These are phyloP conservation scores for Spodoptera frugiperda DNA, from an alignment of 1,140 invertebrate genomes.

Conservation along the genomic window DNA sequence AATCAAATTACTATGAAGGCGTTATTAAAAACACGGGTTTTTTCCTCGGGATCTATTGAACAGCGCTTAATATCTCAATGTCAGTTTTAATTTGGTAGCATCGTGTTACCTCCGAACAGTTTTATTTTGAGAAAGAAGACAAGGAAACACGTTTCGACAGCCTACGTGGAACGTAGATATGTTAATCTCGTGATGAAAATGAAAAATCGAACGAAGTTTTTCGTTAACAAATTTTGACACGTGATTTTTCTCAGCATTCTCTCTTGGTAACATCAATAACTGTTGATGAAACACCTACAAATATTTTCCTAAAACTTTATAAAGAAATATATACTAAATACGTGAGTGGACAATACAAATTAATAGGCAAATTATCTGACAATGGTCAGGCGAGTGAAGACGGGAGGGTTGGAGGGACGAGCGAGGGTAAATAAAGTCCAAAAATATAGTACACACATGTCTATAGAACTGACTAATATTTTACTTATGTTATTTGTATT, in stretches of 20 bases:
- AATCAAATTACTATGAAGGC: conserved; percentile 56
- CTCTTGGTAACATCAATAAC: background rate
- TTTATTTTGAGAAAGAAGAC: conserved; percentile 71
- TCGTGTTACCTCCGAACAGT: conserved; percentile 81
- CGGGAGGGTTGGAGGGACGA: conserved; percentile 30
- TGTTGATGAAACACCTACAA: background rate
- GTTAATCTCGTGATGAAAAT: conserved; percentile 59
- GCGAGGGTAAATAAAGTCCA: conserved; percentile 45
- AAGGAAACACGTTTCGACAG: conserved; percentile 78
- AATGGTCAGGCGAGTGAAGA: conserved; percentile 45
- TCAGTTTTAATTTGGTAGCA: conserved; percentile 83
- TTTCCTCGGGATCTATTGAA: conserved; percentile 65
- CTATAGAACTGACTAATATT: conserved; percentile 10
- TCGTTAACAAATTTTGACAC: background rate
- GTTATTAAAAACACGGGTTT: conserved; percentile 70
- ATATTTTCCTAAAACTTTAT: too few relatives aligned
- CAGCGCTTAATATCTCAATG: conserved; percentile 83
- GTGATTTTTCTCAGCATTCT: background rate
- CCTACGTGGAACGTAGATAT: conserved; percentile 60
- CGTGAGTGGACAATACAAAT: conserved; percentile 31
- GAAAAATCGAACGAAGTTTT: conserved; percentile 54
- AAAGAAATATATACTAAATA: background rate
- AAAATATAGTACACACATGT: conserved; percentile 34
- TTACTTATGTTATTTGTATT: background rate
- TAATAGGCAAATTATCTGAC: conserved; percentile 47